Evolutionary conservation across 2,888 invertebrate genomes (phyloP).

Genomic region (Lasius fuliginosus): DNA sequence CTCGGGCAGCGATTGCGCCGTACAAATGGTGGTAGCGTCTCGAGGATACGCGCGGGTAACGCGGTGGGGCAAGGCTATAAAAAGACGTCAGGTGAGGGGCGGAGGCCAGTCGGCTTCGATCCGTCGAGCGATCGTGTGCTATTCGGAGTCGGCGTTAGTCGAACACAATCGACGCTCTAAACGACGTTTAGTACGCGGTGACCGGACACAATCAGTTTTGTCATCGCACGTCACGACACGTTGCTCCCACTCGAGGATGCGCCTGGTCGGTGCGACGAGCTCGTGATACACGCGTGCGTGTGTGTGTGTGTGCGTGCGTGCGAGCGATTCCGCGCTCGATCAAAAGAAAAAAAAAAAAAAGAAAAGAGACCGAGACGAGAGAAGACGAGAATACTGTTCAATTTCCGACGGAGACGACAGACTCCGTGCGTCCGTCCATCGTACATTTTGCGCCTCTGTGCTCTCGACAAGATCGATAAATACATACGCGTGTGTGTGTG

Average conservation of each 20-base stretch:
- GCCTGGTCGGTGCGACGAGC: conserved; percentile 55
- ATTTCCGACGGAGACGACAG: conserved; percentile 11
- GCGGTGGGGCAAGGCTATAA: conserved; percentile 80
- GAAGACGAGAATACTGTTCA: not conserved
- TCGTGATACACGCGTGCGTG: conserved; percentile 61
- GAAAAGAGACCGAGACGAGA: not conserved
- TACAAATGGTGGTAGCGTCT: conserved; percentile 71
- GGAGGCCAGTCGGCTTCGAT: conserved; percentile 84
- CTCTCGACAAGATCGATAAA: conserved; percentile 75
- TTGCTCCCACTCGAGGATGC: conserved; percentile 47
- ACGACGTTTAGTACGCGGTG: not conserved
- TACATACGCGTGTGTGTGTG: conserved; percentile 53
- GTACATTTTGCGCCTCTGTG: conserved; percentile 34
- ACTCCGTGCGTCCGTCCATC: conserved; percentile 9
- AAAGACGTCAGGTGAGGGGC: conserved; percentile 83
- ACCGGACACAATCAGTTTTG: not conserved
- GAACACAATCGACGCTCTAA: not conserved
- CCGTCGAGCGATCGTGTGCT: conserved; percentile 61
- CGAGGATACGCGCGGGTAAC: conserved; percentile 66
- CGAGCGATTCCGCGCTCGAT: conserved; percentile 4
- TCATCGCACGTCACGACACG: not conserved
- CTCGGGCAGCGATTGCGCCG: conserved; percentile 82
- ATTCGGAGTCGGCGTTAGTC: not conserved
- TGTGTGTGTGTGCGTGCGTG: conserved; percentile 32
- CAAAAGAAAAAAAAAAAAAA: not conserved